Evolutionary conservation across 1,140 invertebrate species (phyloP).

Genomic region (Cotesia vestalis): DNA sequence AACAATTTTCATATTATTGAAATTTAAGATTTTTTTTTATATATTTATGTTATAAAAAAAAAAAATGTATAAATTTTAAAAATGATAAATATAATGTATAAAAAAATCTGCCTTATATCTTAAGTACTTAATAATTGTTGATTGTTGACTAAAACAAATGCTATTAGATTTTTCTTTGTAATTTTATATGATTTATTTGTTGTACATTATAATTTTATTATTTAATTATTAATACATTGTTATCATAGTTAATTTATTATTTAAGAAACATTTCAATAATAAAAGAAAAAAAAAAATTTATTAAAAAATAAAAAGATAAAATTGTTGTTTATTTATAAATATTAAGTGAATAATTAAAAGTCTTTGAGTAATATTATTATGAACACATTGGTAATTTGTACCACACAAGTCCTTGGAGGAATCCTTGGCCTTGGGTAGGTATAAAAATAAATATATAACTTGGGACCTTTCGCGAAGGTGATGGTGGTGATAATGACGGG

Average conservation of each 20-base stretch:
- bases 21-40: too few species aligned
- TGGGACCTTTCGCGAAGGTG: too few species aligned
- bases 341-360: not conserved
- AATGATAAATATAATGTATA: constrained; percentile 5
- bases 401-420: not conserved
- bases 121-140: too few species aligned
- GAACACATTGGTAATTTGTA: constrained; percentile 8
- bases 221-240: constrained; percentile 56
- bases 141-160: too few species aligned
- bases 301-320: not conserved
- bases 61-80: too few species aligned
- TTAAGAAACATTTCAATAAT: constrained; percentile 42
- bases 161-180: too few species aligned
- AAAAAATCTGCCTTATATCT: constrained; percentile 40
- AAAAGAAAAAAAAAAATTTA: not conserved
- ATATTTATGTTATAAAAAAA: too few species aligned
- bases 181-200: constrained; percentile 43
- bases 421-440: not conserved
- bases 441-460: not conserved
- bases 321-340: not conserved
- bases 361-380: not conserved
- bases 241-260: constrained; percentile 58
- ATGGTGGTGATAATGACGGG: too few species aligned
- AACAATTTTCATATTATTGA: too few species aligned
- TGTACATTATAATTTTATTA: constrained; percentile 52